phyloP scores from a whole-genome alignment of 2,113 vertebrate genomes.

The Leucopsar rothschildi region DNA sequence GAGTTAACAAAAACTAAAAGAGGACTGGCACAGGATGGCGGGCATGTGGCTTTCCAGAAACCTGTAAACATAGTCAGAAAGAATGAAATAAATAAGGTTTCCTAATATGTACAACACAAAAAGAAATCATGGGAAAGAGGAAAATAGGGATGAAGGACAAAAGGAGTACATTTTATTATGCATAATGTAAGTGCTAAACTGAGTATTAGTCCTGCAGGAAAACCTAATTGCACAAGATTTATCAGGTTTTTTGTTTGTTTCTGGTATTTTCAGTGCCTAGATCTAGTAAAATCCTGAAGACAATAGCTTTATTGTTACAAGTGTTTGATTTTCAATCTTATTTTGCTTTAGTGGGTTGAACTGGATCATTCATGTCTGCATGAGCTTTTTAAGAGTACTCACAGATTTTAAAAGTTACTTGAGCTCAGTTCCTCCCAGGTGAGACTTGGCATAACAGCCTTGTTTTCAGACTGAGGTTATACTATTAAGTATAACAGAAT shows the following conservation, averaged over 20 bases:
- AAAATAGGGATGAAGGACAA: constrained; percentile 43
- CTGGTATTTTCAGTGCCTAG: not conserved
- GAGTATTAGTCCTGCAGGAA: not conserved
- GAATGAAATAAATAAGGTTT: constrained; percentile 23
- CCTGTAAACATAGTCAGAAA: constrained; percentile 75
- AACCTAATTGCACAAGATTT: not conserved
- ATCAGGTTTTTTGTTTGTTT: not conserved
- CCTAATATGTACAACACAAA: constrained; percentile 45
- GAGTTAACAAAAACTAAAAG: constrained; percentile 98
- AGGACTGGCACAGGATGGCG: constrained; percentile 94
- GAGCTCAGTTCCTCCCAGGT: not conserved
- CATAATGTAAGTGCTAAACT: not conserved
- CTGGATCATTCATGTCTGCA: not conserved
- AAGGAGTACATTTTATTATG: constrained; percentile 23
- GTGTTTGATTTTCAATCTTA: not conserved
- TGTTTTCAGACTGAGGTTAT: not conserved
- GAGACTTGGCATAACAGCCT: not conserved
- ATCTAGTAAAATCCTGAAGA: constrained; percentile 63
- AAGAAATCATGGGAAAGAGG: constrained; percentile 40
- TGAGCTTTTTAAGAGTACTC: not conserved
- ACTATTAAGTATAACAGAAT: not conserved
- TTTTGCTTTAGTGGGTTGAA: not conserved
- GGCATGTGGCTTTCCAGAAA: constrained; percentile 98
- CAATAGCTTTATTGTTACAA: constrained; percentile 20
- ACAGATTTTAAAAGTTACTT: not conserved